Evolutionary conservation across 2,113 vertebrate species (phyloP), one percentile per base, ranked within the genome.

Genomic region (Lota lota): DNA sequence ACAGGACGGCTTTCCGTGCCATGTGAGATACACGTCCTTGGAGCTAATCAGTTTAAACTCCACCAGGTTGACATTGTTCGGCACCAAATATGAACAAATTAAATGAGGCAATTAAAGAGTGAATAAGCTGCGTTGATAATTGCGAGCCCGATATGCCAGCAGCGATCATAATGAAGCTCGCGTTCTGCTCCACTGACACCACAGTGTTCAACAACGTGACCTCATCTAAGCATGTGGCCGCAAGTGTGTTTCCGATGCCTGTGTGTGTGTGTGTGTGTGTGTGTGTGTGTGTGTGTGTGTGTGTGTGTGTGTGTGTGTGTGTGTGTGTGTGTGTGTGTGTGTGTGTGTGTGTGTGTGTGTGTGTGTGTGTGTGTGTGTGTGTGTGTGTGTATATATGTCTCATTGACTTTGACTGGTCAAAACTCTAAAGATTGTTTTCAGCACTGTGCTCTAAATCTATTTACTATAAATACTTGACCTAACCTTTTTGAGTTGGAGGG

Each of bases 81-180:
- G 63, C 72, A 85, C 86, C 81, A 89, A 91, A 92, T 91, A 87
- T 88, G 91, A 90, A 90, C 91, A 91, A 90, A 92, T 92, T 90
- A 91, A 92, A 91, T 88, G 88, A 91, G 85, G 89, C 89, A 92
- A 92, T 92, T 91, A 92, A 91, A 90, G 81, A 87, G 81, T 83
- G 87, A 90, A 89, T 91, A 89, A 91, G 88, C 87, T 84, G 66
- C 81, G 83, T 89, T 88, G 86, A 91, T 92, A 91, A 91, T 90
- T 89, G 80, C 75, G 73, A 89, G 87, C 89, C 40, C 74, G 88
- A 89, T 90, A 89, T 79, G 89, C 88, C 86, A 80, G 83, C 70
- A 80, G 88, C 88, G 87, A 86, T 91, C 88, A 90, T 87, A 91
- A 91, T 87, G 81, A 88, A 88, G 79, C 84, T 68, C 79, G 79